Evolutionary conservation across 2,888 invertebrate genomes (phyloP).

Genomic region (Synanthedon formicaeformis): DNA sequence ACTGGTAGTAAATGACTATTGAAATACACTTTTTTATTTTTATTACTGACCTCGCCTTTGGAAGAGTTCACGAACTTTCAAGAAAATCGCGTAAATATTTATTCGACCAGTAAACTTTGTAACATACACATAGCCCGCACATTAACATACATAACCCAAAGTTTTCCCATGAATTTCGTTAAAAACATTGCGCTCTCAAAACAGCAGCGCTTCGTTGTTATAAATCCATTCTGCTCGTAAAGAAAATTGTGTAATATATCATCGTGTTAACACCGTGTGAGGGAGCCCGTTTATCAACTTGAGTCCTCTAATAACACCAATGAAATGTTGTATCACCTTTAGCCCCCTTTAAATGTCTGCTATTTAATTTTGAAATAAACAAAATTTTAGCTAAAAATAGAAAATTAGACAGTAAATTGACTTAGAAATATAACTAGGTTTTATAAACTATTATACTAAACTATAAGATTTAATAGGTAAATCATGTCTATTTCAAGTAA

Average conservation of each 20-base stretch:
- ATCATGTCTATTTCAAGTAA: too few species aligned
- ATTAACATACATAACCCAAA: too few species aligned
- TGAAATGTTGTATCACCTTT: conserved; percentile 16
- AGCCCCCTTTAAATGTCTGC: conserved; percentile 1
- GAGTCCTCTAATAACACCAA: conserved; percentile 41
- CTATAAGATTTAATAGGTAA: too few species aligned
- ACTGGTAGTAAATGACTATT: too few species aligned
- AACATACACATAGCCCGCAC: background rate
- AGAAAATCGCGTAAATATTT: conserved; percentile 9
- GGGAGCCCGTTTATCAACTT: conserved; percentile 53
- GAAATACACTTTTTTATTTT: background rate
- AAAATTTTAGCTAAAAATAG: background rate
- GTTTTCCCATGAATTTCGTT: conserved; percentile 12
- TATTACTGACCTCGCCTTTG: background rate
- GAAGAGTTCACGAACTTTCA: background rate
- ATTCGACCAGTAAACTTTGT: conserved; percentile 7
- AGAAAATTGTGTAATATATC: conserved; percentile 64
- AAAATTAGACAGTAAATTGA: background rate
- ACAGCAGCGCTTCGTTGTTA: conserved; percentile 28
- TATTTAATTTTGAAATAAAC: background rate
- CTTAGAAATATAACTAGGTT: too few species aligned
- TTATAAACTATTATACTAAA: too few species aligned
- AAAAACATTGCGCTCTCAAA: conserved; percentile 1
- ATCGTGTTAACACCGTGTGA: conserved; percentile 49
- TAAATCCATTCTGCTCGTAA: conserved; percentile 56